A percentile compares a stretch with the other conserved stretches of the same genome.
Evolutionary conservation across 1,140 invertebrate genomes (phyloP).

Genomic region (Pectinophora gossypiella): DNA sequence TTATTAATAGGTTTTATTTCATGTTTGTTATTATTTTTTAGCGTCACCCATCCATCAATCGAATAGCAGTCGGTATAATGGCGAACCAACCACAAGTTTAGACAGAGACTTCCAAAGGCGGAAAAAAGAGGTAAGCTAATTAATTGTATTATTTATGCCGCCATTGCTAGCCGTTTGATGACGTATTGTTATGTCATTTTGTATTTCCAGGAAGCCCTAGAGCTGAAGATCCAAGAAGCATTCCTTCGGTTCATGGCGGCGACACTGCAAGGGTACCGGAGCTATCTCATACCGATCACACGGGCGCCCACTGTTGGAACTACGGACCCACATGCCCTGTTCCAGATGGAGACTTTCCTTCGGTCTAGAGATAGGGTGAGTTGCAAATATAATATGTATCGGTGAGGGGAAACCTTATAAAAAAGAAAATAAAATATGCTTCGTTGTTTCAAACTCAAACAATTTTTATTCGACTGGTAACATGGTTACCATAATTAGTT

Average conservation of each 20-base stretch:
- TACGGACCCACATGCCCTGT: slow-evolving; percentile 95
- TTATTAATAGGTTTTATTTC: no score
- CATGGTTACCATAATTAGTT: not conserved
- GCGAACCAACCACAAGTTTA: slow-evolving; percentile 76
- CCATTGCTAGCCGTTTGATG: no score
- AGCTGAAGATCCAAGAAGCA: slow-evolving; percentile 97
- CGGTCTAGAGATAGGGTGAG: slow-evolving; percentile 76
- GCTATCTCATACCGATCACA: slow-evolving; percentile 94
- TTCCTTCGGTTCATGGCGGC: slow-evolving; percentile 97
- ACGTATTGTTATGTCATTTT: slow-evolving; percentile 10
- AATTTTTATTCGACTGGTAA: not conserved
- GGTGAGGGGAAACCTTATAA: no score
- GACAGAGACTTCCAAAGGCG: slow-evolving; percentile 78
- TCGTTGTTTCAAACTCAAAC: no score
- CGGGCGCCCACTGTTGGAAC: slow-evolving; percentile 94
- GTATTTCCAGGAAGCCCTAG: slow-evolving; percentile 82
- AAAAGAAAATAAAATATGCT: no score
- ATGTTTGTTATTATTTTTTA: slow-evolving; percentile 35
- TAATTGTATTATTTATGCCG: not conserved
- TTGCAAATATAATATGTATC: no score
- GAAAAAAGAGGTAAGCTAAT: slow-evolving; percentile 70
- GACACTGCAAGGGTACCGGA: slow-evolving; percentile 93
- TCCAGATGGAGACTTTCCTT: slow-evolving; percentile 92
- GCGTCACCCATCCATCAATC: slow-evolving; percentile 58
- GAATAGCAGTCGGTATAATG: slow-evolving; percentile 58